Conservation (phyloP, 1,140 invertebrate species). For the Parapsyche elsis region DNA sequence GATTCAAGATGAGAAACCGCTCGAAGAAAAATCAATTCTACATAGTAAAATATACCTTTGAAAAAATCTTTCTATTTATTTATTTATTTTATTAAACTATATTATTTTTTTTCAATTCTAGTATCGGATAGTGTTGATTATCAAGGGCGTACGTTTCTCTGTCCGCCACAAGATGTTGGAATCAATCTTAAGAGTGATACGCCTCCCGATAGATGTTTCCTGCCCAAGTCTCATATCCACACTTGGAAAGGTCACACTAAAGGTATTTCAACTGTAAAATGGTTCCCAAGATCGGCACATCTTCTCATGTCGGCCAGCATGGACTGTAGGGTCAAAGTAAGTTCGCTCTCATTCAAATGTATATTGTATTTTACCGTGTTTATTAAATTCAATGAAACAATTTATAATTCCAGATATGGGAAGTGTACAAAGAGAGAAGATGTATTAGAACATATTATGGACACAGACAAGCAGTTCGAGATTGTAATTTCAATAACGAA, state of each 20-base stretch:
- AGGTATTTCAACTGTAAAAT: slow-evolving; percentile 94
- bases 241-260: slow-evolving; percentile 98
- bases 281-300: slow-evolving; percentile 96
- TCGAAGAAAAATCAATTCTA: slow-evolving; percentile 95
- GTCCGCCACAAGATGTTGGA: slow-evolving; percentile 94
- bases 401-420: slow-evolving; percentile 84
- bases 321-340: slow-evolving; percentile 95
- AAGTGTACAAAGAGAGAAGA: slow-evolving; percentile 95
- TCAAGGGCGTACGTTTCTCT: slow-evolving; percentile 94
- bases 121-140: slow-evolving; percentile 96
- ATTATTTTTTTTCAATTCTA: slow-evolving; percentile 66
- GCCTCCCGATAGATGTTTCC: slow-evolving; percentile 94
- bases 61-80: background rate
- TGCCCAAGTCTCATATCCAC: slow-evolving; percentile 96
- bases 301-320: slow-evolving; percentile 95
- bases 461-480: slow-evolving; percentile 96
- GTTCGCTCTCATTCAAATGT: background rate
- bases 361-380: background rate
- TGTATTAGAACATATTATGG: slow-evolving; percentile 97
- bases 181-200: slow-evolving; percentile 93
- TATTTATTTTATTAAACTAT: slow-evolving; percentile 38
- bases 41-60: slow-evolving; percentile 78
- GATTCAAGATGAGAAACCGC: slow-evolving; percentile 86
- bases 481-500: slow-evolving; percentile 95
- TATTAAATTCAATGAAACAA: background rate